Conservation (phyloP, 2,888 invertebrate species). For the Zelleria hepariella region DNA sequence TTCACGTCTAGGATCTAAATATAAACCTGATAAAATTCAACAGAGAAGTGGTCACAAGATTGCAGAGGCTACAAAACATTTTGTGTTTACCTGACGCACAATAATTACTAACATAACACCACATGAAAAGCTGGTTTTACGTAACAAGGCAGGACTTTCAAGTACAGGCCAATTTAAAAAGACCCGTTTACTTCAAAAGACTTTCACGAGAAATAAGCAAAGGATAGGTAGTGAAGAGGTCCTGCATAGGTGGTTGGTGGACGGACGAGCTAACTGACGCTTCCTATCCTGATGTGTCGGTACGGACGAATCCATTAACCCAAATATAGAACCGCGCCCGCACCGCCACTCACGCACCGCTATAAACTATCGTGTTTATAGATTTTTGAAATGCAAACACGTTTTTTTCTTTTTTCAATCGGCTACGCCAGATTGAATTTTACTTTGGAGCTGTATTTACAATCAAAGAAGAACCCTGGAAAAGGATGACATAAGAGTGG, state of each 20-base stretch:
- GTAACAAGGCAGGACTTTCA: background rate
- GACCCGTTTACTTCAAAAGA: background rate
- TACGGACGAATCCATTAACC: slow-evolving; percentile 71
- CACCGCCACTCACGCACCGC: slow-evolving; percentile 37
- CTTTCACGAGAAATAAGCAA: background rate
- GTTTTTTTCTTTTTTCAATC: background rate
- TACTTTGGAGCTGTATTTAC: no score
- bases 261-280: slow-evolving; percentile 50
- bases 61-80: slow-evolving; percentile 9
- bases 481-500: no score
- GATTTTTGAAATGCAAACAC: background rate
- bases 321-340: slow-evolving; percentile 69
- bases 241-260: background rate
- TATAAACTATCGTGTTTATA: slow-evolving; percentile 8
- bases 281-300: slow-evolving; percentile 56
- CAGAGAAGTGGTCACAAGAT: slow-evolving; percentile 27
- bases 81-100: background rate
- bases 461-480: no score
- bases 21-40: slow-evolving; percentile 37
- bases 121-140: background rate
- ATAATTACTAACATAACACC: background rate
- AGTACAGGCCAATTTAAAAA: background rate
- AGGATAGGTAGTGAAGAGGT: background rate
- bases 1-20: slow-evolving; percentile 33
- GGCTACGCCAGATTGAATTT: background rate